Conservation (phyloP, 2,113 vertebrate genomes). For the Neofelis nebulosa region DNA sequence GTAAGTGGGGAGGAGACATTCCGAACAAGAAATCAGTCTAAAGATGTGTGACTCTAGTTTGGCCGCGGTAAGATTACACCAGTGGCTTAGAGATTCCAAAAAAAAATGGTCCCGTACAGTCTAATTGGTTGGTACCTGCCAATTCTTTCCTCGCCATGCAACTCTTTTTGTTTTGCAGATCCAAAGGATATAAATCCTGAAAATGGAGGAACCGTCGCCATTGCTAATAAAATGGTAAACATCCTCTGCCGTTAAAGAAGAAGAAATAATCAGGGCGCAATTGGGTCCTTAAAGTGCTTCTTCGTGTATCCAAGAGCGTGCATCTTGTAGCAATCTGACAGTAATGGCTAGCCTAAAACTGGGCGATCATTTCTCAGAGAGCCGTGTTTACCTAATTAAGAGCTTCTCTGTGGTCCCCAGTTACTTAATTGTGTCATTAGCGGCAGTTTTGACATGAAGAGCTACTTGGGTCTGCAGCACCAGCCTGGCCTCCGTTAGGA, state of each 20-base stretch:
- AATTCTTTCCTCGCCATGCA: background rate
- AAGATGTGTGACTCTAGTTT: background rate
- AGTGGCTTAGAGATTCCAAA: background rate
- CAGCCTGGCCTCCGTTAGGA: conserved; percentile 53
- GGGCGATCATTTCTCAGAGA: conserved; percentile 68
- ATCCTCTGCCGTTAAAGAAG: background rate
- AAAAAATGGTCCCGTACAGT: accelerated
- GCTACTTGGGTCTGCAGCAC: conserved; percentile 77
- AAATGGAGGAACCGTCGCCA: background rate
- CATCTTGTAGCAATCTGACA: conserved; percentile 79
- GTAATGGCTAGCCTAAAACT: conserved; percentile 50
- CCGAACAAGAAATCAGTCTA: background rate
- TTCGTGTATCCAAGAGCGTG: conserved; percentile 21
- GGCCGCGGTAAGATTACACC: background rate
- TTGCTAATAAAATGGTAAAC: background rate
- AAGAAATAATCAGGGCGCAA: conserved; percentile 22
- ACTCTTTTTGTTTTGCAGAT: background rate
- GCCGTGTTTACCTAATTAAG: conserved; percentile 89
- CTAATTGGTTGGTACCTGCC: too few species aligned
- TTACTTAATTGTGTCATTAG: conserved; percentile 87
- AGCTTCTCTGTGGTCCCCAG: conserved; percentile 84
- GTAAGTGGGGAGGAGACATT: background rate
- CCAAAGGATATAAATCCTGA: background rate
- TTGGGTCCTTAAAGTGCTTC: conserved; percentile 49
- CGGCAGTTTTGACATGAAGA: conserved; percentile 85